phyloP scores from a whole-genome alignment of 2,888 invertebrate species.

The Timandra comae region DNA sequence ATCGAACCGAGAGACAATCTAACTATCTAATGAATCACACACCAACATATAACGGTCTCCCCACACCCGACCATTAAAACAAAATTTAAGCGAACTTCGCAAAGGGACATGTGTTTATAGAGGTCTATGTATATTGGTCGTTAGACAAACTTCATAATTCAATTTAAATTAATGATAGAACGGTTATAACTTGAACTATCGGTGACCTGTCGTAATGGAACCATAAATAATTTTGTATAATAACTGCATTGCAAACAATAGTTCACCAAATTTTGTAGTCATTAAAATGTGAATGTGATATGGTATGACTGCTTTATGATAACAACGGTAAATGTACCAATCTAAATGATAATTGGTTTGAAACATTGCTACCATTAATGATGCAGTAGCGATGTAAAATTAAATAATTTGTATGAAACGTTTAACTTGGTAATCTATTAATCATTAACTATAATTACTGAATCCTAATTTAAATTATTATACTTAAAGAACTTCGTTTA shows the following conservation, averaged over 20 bases:
- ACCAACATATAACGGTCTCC: conserved; percentile 22
- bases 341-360: too few relatives aligned
- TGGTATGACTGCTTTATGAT: too few relatives aligned
- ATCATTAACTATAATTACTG: too few relatives aligned
- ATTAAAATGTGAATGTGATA: too few relatives aligned
- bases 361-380: conserved; percentile 17
- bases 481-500: too few relatives aligned
- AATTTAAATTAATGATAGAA: conserved; percentile 37
- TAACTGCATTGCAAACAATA: conserved; percentile 15
- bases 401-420: too few relatives aligned
- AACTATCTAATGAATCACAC: conserved; percentile 20
- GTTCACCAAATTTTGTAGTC: too few relatives aligned
- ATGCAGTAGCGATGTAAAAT: too few relatives aligned
- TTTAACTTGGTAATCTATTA: too few relatives aligned
- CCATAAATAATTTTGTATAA: conserved; percentile 12
- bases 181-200: conserved; percentile 38
- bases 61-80: conserved; percentile 2
- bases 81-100: conserved; percentile 10
- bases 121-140: conserved; percentile 24
- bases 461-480: too few relatives aligned
- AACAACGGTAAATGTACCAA: too few relatives aligned
- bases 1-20: conserved; percentile 24
- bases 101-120: conserved; percentile 6
- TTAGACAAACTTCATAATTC: conserved; percentile 31
- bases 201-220: conserved; percentile 29